Base-by-base conservation (phyloP, 2,797 vertebrate genomes). In the Neosilurus hyrtlii region DNA sequence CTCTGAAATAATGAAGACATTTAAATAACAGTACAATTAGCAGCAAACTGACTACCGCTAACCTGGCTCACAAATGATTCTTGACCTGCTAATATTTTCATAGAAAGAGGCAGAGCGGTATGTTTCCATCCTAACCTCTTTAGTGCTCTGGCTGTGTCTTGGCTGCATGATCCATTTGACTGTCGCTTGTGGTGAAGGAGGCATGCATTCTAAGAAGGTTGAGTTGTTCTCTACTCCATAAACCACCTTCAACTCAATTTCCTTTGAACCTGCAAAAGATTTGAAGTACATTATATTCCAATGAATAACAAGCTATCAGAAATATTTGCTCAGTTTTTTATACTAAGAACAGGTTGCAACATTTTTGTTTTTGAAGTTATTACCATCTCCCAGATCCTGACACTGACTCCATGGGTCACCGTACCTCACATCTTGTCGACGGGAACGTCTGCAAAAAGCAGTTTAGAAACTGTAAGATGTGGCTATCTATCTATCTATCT, bases 161-260 rank as follows among this genome's bases (percentile, higher is more conserved):
- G 22, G 88, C 90, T 81, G 90, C 68, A 89, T 57, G 35, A 91
- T 91, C 96, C 96, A 97, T 20, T 87, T 89, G 51, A 94, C 11
- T 0, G 89, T 81, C 0, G 93, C 91, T 91, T 94, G 95, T 0
- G 91, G 89, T 0, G 94, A 95, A 16, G 75, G 90, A 0, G 93
- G 80, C 14, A 87, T 67, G 62, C 96, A 97, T 89, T 96, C 96
- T 9, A 97, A 91, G 89, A 96, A 96, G 9, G 94, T 94, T 5
- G 96, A 89, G 89, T 96, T 96, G 37, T 93, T 95, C 87, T 96
- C 95, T 49, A 97, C 94, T 0, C 93, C 96, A 1, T 94, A 97
- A 70, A 95, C 86, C 51, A 87, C 15, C 87, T 93, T 95, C 77
- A 94, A 90, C 51, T 92, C 91, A 82, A 75, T 54, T 0, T 88